A percentile compares a stretch with the other conserved stretches of the same genome.
Conservation (phyloP, 2,888 invertebrate genomes). For the Caenorhabditis sinica region DNA sequence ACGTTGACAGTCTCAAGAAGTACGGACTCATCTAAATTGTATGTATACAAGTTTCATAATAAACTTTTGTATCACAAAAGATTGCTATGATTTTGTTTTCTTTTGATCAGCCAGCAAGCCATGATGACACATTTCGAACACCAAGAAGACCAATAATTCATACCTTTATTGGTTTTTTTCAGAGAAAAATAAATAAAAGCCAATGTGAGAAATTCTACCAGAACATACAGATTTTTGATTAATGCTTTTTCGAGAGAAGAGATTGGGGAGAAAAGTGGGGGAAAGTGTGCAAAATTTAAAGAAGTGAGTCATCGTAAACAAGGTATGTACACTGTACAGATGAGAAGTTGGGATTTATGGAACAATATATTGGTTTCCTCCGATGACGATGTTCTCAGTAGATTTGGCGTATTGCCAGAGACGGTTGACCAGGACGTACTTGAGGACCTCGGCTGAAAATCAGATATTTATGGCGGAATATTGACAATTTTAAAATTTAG, state of each 20-base stretch:
- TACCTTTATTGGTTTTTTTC: background rate
- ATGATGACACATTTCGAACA: too few species aligned
- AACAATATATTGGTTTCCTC: slow-evolving; percentile 49
- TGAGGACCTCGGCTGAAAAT: slow-evolving; percentile 49
- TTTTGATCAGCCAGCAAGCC: too few species aligned
- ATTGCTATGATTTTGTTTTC: too few species aligned
- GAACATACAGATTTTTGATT: background rate
- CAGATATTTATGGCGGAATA: background rate
- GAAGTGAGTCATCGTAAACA: slow-evolving; percentile 2
- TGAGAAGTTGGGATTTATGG: slow-evolving; percentile 30
- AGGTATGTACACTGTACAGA: slow-evolving; percentile 12
- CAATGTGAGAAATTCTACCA: background rate
- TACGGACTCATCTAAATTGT: slow-evolving; percentile 32
- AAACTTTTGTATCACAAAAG: too few species aligned
- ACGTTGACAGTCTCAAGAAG: slow-evolving; percentile 18
- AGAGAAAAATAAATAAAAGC: background rate
- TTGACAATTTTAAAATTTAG: background rate
- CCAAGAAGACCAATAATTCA: too few species aligned
- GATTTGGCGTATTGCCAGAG: slow-evolving; percentile 55
- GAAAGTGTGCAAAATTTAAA: background rate
- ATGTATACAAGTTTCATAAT: too few species aligned
- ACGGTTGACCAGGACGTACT: slow-evolving; percentile 49
- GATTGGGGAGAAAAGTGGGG: background rate
- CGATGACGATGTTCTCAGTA: slow-evolving; percentile 38
- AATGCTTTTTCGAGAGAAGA: slow-evolving; percentile 10